A percentile compares a stretch with the other conserved stretches of the same genome.
phyloP scores from a whole-genome alignment of 1,140 invertebrate genomes.

The Heliconius eleuchia region DNA sequence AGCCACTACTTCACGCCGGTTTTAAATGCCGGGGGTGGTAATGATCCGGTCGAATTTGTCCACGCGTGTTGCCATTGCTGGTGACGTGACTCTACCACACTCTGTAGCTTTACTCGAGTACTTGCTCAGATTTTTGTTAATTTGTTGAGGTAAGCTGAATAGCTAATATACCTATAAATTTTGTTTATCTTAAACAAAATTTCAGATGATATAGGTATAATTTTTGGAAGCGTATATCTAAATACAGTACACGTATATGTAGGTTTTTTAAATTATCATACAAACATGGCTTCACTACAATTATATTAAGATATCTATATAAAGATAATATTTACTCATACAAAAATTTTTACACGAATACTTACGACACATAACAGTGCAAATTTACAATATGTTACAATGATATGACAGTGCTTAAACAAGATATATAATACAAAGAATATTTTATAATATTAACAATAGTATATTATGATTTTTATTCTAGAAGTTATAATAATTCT shows the following conservation, averaged over 20 bases:
- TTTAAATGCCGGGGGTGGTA: no score
- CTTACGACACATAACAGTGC: constrained; percentile 12
- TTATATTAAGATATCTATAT: background rate
- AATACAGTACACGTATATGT: background rate
- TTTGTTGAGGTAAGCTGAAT: background rate
- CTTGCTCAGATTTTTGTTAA: background rate
- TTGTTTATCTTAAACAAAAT: background rate
- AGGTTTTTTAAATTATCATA: background rate
- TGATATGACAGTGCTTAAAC: constrained; percentile 5
- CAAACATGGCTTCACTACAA: background rate
- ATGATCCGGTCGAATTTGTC: no score
- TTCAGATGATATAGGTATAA: background rate
- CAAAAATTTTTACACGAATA: background rate
- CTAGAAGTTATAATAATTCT: background rate
- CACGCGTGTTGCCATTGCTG: no score
- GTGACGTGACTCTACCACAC: no score
- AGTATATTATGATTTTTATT: background rate
- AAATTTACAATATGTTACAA: constrained; percentile 34
- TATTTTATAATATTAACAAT: constrained; percentile 16
- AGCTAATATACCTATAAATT: background rate
- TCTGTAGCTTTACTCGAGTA: background rate
- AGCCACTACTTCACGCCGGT: no score
- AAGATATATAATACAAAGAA: constrained; percentile 12
- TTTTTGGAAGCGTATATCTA: background rate
- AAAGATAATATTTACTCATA: background rate